These are phyloP conservation scores for Tetramorium parvispinum DNA, from an alignment of 1,140 invertebrate genomes.

Conservation along the genomic window DNA sequence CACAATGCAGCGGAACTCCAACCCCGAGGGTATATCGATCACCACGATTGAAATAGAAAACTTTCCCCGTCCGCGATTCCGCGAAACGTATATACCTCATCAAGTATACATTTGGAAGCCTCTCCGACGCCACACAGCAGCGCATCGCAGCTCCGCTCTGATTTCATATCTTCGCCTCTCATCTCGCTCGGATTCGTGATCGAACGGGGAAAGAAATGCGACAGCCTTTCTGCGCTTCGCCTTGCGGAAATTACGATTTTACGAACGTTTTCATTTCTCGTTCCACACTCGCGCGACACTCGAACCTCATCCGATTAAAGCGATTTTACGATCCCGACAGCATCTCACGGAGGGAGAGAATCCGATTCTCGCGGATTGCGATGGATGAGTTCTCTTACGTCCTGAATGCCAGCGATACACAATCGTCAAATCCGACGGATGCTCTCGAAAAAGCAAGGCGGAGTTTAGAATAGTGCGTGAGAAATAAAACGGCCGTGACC, in stretches of 20 bases:
- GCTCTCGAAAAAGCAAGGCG: background rate
- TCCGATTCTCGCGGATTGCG: constrained; percentile 46
- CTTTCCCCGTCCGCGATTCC: constrained; percentile 51
- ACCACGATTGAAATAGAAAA: constrained; percentile 58
- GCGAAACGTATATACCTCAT: constrained; percentile 58
- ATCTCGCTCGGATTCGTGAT: constrained; percentile 7
- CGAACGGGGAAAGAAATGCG: constrained; percentile 8
- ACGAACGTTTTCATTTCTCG: constrained; percentile 76
- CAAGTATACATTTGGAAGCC: constrained; percentile 52
- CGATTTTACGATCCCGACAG: constrained; percentile 76
- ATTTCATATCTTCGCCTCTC: constrained; percentile 25
- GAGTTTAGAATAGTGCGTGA: background rate
- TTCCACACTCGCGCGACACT: constrained; percentile 54
- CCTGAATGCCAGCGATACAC: background rate
- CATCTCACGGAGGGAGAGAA: constrained; percentile 56
- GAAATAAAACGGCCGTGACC: constrained; percentile 50
- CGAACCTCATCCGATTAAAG: constrained; percentile 78
- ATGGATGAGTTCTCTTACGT: constrained; percentile 2
- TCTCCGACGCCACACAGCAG: background rate
- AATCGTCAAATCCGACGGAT: constrained; percentile 65
- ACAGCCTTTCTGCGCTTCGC: constrained; percentile 1
- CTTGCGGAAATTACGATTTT: constrained; percentile 71
- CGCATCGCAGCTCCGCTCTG: background rate
- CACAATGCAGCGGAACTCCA: constrained; percentile 41
- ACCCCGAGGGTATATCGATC: constrained; percentile 50